Base-by-base conservation (phyloP, 2,797 vertebrate genomes). In the Cuniculus paca region DNA sequence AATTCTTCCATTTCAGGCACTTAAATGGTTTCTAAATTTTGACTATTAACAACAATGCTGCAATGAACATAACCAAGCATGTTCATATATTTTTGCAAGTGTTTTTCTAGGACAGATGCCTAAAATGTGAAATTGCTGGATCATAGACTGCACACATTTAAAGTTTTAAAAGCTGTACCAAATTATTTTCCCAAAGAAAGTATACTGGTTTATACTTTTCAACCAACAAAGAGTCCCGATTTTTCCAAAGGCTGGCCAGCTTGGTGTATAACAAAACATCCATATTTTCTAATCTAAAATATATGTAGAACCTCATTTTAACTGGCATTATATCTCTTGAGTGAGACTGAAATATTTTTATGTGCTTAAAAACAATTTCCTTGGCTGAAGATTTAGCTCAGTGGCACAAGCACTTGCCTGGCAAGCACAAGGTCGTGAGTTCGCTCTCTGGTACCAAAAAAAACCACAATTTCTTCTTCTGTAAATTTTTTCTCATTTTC, bases 21-120 rank as follows among this genome's bases (percentile, higher is more conserved):
- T 77, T 75, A 81, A 77, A 22, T 93, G 36, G 34, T 85, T 79
- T 85, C 19, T 81, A 36, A 84, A 9, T 50, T 86, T 75, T 91
- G 42, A 54, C 52, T 17, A 5, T 83, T 78, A 16, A 16, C 60
- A 68, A 52, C 58, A 85, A 7, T 89, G 61, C 52, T 52, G 6
- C 72, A 42, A 14, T 63, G 78, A 78, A 52, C 28, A 91, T 58
- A 60, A 54, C 24, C 26, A 50, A 78, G 45, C 70, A 34, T 88
- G 50, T 77, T 70, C 88, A 34, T 48, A 28, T 61, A 83, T 72
- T 91, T 88, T 78, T 88, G 42, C 52, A 54, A 54, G 52, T 79
- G 26, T 83, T 88, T 89, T 74, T 74, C 54, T 91, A 72, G 84
- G 89, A 72, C 48, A 58, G 14, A 60, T 85, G 28, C 22, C 93